Conservation (phyloP, 2,888 invertebrate species). For the Marronus borbonicus region DNA sequence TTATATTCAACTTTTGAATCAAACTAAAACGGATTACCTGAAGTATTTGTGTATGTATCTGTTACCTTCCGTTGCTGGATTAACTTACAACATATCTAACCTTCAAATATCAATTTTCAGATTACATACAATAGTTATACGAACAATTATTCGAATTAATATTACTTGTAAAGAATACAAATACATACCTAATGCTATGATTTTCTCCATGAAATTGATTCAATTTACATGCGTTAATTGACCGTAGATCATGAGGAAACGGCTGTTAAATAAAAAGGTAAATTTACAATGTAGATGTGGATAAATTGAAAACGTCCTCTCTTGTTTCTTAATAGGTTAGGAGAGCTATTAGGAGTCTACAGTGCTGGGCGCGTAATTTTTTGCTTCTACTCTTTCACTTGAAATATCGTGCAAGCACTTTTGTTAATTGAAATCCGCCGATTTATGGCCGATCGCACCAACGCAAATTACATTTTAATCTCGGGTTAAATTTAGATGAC, state of each 20-base stretch:
- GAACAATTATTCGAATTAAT: not conserved
- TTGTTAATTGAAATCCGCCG: slow-evolving; percentile 37
- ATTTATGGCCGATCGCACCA: slow-evolving; percentile 36
- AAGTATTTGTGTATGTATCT: too few species aligned
- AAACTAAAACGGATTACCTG: too few species aligned
- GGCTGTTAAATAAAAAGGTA: slow-evolving; percentile 14
- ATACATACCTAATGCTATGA: not conserved
- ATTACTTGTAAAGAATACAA: not conserved
- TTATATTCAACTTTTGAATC: too few species aligned
- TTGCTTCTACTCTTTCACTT: slow-evolving; percentile 7
- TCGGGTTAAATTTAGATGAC: slow-evolving; percentile 39
- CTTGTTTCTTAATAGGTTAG: slow-evolving; percentile 27
- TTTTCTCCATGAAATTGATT: slow-evolving; percentile 22
- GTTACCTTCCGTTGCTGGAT: too few species aligned
- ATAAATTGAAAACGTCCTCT: slow-evolving; percentile 21
- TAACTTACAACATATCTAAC: too few species aligned
- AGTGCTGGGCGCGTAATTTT: slow-evolving; percentile 14
- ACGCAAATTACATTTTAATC: slow-evolving; percentile 40
- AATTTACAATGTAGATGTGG: slow-evolving; percentile 12
- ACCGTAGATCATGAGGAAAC: slow-evolving; percentile 4
- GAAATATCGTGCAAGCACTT: slow-evolving; percentile 31
- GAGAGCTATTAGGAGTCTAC: slow-evolving; percentile 13
- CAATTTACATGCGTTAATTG: slow-evolving; percentile 33
- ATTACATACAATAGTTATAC: not conserved
- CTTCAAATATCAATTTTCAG: not conserved